Evolutionary conservation across 2,888 invertebrate species (phyloP), one percentile per base, ranked within the genome.

Genomic region (Bellardia bayeri): DNA sequence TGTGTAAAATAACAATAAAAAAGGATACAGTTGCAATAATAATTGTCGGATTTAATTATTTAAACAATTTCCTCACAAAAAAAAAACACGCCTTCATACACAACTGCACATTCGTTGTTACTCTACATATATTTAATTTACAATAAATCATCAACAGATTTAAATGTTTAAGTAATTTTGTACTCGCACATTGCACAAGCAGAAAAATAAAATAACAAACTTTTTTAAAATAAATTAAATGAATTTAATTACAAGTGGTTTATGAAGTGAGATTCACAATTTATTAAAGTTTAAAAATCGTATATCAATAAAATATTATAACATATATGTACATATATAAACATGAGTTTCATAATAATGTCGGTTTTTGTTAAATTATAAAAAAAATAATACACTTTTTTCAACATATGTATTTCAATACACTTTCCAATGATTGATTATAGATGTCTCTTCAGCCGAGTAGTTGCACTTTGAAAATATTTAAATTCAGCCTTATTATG

Each of bases 31-130:
- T 74, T 78, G 90, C 86, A 89, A 90, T 87, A 89, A 89, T 90
- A 90, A 91, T 90, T 90, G 89, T 90, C 89, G 88, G 87, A 90
- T 91, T 91, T 90, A 91, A 91, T 90, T 90, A 91, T 90, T 91
- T 90, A 89, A 90, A 90, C 89, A 90, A 89, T 90, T 89, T 89
- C 82, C 89, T 61, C 66, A 9, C 40, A 61, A 80, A 82, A 63
- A 11, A n/a, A 14, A 68, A 3, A 69, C 9, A 23, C 6, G 6
- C 8, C 8, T 51, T 13, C 49, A 54, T 13, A 33, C 23, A 66
- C 3, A 49, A 49, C 6, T 23, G 71, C 51, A 56, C 75, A 33
- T 54, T 75, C 82, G 51, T 68, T 88, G 69, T 84, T 87, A 68
- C 61, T 83, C 78, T 79, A 64, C 78, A 79, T 79, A 86, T 71